Evolutionary conservation across 2,113 vertebrate species (phyloP), one percentile per base, ranked within the genome.

Genomic region (Holacanthus passer): DNA sequence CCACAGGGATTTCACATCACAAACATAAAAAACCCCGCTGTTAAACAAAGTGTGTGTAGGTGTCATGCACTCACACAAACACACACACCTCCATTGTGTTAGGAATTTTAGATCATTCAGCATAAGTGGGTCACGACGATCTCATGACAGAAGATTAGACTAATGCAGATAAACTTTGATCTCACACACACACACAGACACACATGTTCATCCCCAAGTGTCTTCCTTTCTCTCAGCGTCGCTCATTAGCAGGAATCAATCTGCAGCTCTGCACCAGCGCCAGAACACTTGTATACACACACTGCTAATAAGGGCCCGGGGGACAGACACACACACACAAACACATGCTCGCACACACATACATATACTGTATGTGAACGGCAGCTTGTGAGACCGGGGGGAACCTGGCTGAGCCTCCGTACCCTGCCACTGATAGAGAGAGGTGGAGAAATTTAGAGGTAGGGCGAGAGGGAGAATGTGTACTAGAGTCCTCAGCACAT

Each of bases 201-300:
- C 5, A 32, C 52, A 32, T 0, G 19, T 24, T 67, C 32, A 48
- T 79, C 59, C 77, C 75, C n/a, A 4, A 73, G 76, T 60, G 69
- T 19, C 65, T 73, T 73, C 41, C 37, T 78, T 22, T 72, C 81
- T 88, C 75, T 87, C 56, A 72, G 55, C 77, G 45, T 71, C 6
- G 4, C 82, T 93, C 84, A 90, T 91, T 90, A 89, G 79, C 73
- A 35, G 73, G 71, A 93, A 92, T 89, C 84, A 86, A 88, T 91
- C 89, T 89, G 83, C 76, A 73, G 47, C 83, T 86, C 43, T 64
- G 68, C 27, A 0, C n/a, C 41, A 76, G 32, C 47, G 65, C 77
- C 64, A 48, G 22, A 73, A 73, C 71, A 55, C 70, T 81, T 86
- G 84, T 87, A 63, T 59, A 89, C 62, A 92, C 87, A 89, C 65